phyloP scores from a whole-genome alignment of 2,888 invertebrate species.

The Blera fallax region DNA sequence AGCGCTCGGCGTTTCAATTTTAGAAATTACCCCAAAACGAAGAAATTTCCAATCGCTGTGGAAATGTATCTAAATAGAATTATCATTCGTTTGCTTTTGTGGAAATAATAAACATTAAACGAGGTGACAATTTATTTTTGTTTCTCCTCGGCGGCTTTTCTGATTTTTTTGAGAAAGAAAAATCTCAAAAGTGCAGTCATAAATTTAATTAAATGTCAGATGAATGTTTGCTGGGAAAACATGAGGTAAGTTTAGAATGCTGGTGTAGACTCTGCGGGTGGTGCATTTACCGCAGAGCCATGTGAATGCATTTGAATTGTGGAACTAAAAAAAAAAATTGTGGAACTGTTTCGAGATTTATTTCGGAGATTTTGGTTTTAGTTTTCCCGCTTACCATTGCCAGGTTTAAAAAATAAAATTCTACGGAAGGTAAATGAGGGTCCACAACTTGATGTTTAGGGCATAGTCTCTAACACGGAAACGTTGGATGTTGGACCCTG shows the following conservation, averaged over 20 bases:
- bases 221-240: conserved; percentile 36
- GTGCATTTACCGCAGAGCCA: neutral
- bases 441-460: too few relatives aligned
- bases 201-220: conserved; percentile 61
- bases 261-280: conserved; percentile 11
- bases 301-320: neutral
- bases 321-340: too few relatives aligned
- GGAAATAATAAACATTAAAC: conserved; percentile 50
- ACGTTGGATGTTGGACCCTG: too few relatives aligned
- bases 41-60: conserved; percentile 60
- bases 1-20: conserved; percentile 64
- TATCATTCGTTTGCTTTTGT: conserved; percentile 37
- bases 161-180: conserved; percentile 8
- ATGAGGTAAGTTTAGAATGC: conserved; percentile 11
- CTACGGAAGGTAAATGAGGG: too few relatives aligned
- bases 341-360: neutral
- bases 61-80: conserved; percentile 54
- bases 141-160: too few relatives aligned
- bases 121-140: conserved; percentile 57
- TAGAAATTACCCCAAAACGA: conserved; percentile 70
- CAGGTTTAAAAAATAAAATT: too few relatives aligned
- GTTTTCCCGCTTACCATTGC: too few relatives aligned
- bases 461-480: too few relatives aligned
- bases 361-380: neutral
- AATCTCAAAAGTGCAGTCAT: conserved; percentile 26